Evolutionary conservation across 2,113 vertebrate species (phyloP).

Genomic region (Pseudopodoces humilis): DNA sequence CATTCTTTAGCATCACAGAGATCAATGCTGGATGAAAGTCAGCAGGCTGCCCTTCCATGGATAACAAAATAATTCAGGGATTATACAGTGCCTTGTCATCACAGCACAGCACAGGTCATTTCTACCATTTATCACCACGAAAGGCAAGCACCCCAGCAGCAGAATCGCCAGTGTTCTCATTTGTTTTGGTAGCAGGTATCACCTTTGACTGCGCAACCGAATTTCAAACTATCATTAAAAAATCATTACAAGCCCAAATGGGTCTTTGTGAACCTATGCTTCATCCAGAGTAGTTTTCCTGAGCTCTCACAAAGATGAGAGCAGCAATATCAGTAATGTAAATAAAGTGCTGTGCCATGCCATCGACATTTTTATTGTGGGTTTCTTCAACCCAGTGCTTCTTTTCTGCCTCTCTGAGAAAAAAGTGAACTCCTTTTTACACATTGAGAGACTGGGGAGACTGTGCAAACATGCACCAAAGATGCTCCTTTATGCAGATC

Average conservation of each 20-base stretch:
- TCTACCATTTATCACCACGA: not conserved
- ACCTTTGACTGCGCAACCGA: not conserved
- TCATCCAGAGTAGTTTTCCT: not conserved
- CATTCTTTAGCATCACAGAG: not conserved
- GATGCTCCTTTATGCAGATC: not conserved
- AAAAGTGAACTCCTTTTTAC: not conserved
- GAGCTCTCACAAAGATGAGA: not conserved
- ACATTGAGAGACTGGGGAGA: not conserved
- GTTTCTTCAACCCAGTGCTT: not conserved
- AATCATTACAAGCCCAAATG: not conserved
- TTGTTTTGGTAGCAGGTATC: not conserved
- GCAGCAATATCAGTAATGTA: not conserved
- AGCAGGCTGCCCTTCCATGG: not conserved
- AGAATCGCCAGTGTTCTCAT: not conserved
- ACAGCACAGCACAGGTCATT: not conserved
- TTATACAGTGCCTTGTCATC: constrained; percentile 20
- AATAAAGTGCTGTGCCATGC: not conserved
- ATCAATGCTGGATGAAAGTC: not conserved
- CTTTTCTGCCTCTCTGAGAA: not conserved
- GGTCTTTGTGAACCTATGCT: not conserved
- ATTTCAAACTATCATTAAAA: constrained; percentile 31
- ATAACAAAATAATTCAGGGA: constrained; percentile 10
- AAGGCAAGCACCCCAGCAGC: not conserved
- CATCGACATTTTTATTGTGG: not conserved
- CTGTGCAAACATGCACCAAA: not conserved